Percentiles rank a stretch among this genome's conserved stretches.
These are phyloP conservation scores for Fregetta grallaria DNA, from an alignment of 2,113 vertebrate genomes.

Conservation along the genomic window DNA sequence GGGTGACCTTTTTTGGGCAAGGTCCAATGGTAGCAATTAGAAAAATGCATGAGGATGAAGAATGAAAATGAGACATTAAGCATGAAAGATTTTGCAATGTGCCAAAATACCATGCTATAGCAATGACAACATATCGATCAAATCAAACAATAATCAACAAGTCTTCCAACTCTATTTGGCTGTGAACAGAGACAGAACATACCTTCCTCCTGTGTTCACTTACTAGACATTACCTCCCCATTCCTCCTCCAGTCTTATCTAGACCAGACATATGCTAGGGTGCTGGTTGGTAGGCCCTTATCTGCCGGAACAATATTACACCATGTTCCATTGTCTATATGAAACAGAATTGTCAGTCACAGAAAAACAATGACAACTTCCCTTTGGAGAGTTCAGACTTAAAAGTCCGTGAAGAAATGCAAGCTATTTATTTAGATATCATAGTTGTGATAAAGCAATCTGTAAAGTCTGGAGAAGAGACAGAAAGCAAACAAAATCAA, in stretches of 20 bases:
- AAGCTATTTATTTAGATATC: neutral
- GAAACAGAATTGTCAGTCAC: neutral
- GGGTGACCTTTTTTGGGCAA: neutral
- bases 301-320: neutral
- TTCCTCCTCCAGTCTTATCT: constrained; percentile 26
- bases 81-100: neutral
- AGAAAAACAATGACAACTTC: neutral
- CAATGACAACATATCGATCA: neutral
- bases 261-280: neutral
- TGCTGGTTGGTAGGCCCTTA: neutral
- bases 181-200: neutral
- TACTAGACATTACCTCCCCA: neutral
- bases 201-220: neutral
- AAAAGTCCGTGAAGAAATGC: neutral
- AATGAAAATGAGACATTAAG: neutral
- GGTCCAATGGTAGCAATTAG: neutral
- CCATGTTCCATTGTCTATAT: neutral
- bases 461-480: neutral
- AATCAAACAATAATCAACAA: neutral
- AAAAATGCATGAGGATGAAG: neutral
- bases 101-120: neutral
- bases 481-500: neutral
- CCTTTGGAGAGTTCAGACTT: neutral
- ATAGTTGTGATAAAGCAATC: neutral
- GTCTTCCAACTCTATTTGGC: neutral